These are phyloP conservation scores for Scrobipalpa costella DNA, from an alignment of 2,888 invertebrate species.

Conservation along the genomic window DNA sequence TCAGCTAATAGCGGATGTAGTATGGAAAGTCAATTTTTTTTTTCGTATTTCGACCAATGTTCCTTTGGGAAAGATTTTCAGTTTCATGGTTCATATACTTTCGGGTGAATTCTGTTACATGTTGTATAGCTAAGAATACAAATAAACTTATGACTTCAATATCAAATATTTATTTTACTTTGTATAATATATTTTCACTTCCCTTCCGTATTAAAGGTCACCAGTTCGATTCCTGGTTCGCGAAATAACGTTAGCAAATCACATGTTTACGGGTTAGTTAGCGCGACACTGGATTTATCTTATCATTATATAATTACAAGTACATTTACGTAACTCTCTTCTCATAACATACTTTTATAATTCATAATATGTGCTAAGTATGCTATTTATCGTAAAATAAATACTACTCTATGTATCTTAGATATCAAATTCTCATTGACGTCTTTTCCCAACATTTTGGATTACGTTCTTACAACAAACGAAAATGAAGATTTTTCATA, in stretches of 20 bases:
- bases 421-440: too few species aligned
- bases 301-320: slow-evolving; percentile 9
- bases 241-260: slow-evolving; percentile 11
- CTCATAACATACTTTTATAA: neutral
- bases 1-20: too few species aligned
- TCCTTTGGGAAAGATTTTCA: too few species aligned
- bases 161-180: slow-evolving; percentile 1
- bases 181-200: slow-evolving; percentile 8
- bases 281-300: slow-evolving; percentile 13
- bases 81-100: too few species aligned
- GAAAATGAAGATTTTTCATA: too few species aligned
- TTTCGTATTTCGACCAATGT: too few species aligned
- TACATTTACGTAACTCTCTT: slow-evolving; percentile 8
- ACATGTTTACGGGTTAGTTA: neutral
- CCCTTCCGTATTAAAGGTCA: slow-evolving; percentile 61
- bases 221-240: slow-evolving; percentile 35
- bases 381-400: neutral
- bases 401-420: neutral
- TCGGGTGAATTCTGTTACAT: too few species aligned
- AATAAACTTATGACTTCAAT: too few species aligned
- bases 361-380: neutral
- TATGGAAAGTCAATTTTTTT: too few species aligned
- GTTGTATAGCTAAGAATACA: too few species aligned
- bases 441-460: too few species aligned
- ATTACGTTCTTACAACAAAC: too few species aligned